These are phyloP conservation scores for Aromia moschata DNA, from an alignment of 2,888 invertebrate genomes.

Conservation along the genomic window DNA sequence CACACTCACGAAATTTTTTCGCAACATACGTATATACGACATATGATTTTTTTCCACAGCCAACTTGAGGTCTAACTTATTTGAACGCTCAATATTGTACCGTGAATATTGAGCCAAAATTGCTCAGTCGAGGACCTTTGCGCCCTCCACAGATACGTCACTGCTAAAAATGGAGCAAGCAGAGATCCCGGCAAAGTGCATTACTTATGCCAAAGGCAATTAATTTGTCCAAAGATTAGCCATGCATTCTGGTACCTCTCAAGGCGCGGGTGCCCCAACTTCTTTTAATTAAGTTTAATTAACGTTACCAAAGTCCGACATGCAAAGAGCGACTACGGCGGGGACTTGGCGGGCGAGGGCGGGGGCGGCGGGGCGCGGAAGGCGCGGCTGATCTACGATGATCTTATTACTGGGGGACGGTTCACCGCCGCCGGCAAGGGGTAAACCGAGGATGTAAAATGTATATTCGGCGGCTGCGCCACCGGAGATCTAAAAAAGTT, in stretches of 20 bases:
- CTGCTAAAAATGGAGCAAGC: slow-evolving; percentile 11
- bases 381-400: slow-evolving; percentile 55
- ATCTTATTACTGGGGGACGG: slow-evolving; percentile 49
- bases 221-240: slow-evolving; percentile 65
- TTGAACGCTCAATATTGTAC: too few relatives aligned
- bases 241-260: slow-evolving; percentile 62
- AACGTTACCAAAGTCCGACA: slow-evolving; percentile 65
- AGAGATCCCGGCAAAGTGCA: slow-evolving; percentile 29
- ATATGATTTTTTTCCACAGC: too few relatives aligned
- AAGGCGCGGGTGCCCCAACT: slow-evolving; percentile 56
- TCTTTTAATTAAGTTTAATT: slow-evolving; percentile 67
- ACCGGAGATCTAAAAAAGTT: slow-evolving; percentile 56
- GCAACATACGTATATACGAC: too few relatives aligned
- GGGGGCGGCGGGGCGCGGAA: too few relatives aligned
- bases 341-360: slow-evolving; percentile 33
- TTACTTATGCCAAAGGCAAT: slow-evolving; percentile 57
- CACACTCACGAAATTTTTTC: too few relatives aligned
- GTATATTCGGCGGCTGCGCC: slow-evolving; percentile 51
- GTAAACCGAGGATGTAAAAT: slow-evolving; percentile 55
- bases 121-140: too few relatives aligned
- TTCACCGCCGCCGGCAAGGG: slow-evolving; percentile 33
- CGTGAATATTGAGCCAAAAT: too few relatives aligned
- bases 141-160: too few relatives aligned
- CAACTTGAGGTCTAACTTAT: too few relatives aligned
- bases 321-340: slow-evolving; percentile 49